These are phyloP conservation scores for Pollenia labialis DNA, from an alignment of 2,888 invertebrate species.

Conservation along the genomic window DNA sequence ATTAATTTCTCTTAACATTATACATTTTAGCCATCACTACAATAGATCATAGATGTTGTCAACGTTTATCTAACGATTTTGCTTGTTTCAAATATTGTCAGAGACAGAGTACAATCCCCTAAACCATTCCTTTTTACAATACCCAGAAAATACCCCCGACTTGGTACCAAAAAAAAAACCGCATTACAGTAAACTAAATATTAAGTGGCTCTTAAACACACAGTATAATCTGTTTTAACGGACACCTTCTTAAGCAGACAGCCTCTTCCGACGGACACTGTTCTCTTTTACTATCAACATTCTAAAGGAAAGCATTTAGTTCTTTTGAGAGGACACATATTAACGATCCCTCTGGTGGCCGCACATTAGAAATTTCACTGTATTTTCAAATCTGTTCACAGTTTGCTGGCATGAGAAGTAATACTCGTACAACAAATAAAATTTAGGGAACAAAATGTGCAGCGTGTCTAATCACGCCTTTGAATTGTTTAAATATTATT, in stretches of 20 bases:
- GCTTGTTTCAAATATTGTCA: slow-evolving; percentile 55
- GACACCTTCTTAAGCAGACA: too few relatives aligned
- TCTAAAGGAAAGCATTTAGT: too few relatives aligned
- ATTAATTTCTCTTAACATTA: not conserved
- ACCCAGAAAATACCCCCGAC: slow-evolving; percentile 70
- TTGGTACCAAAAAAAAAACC: slow-evolving; percentile 32
- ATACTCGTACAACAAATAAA: slow-evolving; percentile 57
- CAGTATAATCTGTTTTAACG: not conserved
- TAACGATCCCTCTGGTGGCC: too few relatives aligned
- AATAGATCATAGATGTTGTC: slow-evolving; percentile 63
- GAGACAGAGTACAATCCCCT: slow-evolving; percentile 70
- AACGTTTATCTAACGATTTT: slow-evolving; percentile 64
- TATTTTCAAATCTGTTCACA: slow-evolving; percentile 56
- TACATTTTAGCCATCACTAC: slow-evolving; percentile 35
- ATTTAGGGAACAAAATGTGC: slow-evolving; percentile 71
- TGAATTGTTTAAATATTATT: slow-evolving; percentile 73
- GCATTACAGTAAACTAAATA: slow-evolving; percentile 17
- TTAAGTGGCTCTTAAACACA: slow-evolving; percentile 19
- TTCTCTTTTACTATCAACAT: too few relatives aligned
- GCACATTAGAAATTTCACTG: too few relatives aligned
- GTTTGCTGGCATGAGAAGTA: slow-evolving; percentile 70
- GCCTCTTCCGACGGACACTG: too few relatives aligned
- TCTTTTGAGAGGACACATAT: too few relatives aligned
- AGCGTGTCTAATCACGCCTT: slow-evolving; percentile 75
- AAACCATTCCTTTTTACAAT: slow-evolving; percentile 74